Conservation (phyloP, 1,140 invertebrate species). For the Cydia splendana region DNA sequence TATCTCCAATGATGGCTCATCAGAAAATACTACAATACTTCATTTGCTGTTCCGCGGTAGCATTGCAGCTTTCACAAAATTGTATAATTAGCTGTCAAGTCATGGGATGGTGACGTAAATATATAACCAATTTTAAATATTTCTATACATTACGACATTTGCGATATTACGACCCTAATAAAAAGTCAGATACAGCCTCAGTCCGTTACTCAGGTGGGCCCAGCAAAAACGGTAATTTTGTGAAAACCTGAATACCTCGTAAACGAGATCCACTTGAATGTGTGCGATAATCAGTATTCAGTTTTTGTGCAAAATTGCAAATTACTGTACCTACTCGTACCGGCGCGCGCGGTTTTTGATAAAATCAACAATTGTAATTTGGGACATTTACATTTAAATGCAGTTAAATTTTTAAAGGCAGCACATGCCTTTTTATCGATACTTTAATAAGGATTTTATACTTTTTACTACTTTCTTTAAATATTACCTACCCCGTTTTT, state of each 20-base stretch:
- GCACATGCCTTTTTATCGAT: neutral
- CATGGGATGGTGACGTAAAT: neutral
- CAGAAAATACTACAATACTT: too few relatives aligned
- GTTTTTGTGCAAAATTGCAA: slow-evolving; percentile 31
- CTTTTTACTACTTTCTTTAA: neutral
- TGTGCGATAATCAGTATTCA: slow-evolving; percentile 14
- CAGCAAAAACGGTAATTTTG: slow-evolving; percentile 19
- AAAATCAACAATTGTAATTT: slow-evolving; percentile 9
- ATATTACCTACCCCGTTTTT: neutral
- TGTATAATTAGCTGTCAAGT: neutral
- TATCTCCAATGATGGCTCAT: too few relatives aligned
- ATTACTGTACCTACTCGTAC: neutral
- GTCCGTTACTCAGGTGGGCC: slow-evolving; percentile 8
- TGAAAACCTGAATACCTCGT: slow-evolving; percentile 28
- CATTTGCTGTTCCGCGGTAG: too few relatives aligned
- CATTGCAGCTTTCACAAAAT: too few relatives aligned
- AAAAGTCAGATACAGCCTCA: neutral
- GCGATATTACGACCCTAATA: neutral
- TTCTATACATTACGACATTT: neutral
- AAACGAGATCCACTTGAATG: slow-evolving; percentile 7
- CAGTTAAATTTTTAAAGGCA: slow-evolving; percentile 1
- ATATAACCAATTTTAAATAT: neutral
- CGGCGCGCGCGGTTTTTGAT: neutral
- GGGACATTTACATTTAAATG: slow-evolving; percentile 7
- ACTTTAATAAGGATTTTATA: neutral